Base-by-base conservation (phyloP, 2,888 invertebrate genomes). In the Carabus problematicus region DNA sequence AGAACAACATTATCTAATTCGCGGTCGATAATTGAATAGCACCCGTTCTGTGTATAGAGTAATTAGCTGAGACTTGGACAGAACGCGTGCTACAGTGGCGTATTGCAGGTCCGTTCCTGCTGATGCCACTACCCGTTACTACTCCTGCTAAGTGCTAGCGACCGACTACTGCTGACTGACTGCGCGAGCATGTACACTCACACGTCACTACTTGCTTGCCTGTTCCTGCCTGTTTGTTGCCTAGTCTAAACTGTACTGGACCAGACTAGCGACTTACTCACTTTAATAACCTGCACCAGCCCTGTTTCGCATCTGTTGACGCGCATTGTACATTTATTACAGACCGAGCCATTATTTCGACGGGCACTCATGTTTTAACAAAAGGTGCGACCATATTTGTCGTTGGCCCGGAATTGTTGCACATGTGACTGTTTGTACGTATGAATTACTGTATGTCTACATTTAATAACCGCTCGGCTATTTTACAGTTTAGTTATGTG, bases 1-100 rank as follows among this genome's bases (percentile, higher is more conserved):
- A 43, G 59, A 59, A 67, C 52, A 67, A 60, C 67, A 67, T 67
- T 67, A 67, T 67, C 67, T 67, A 67, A 67, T 67, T 67, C 67
- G 67, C 60, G 67, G 67, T 67, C 67, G 60, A 67, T 67, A 67
- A 67, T 67, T 67, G 67, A 67, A 60, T 60, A 60, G 60, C 54
- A 58, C 58, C 49, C 47, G n/a, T 52, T 52, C 58, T 49, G 40
- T 66, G 59, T 58, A 47, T 63, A 45, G 45, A 40, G 66, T 45
- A 56, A 66, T 66, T 66, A 66, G 58, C 49, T 11, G 11, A 52
- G 19, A 52, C 52, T 52, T 52, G 18, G 19, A 52, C 52, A 52
- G 6, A 52, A 16, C 16, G 29, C 29, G 52, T 18, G 16, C 9
- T 52, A 52, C 52, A 14, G n/a, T 29, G 3, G 3, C 29, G 2